Evolutionary conservation across 1,140 invertebrate genomes (phyloP).

Genomic region (Eufriesea mexicana): DNA sequence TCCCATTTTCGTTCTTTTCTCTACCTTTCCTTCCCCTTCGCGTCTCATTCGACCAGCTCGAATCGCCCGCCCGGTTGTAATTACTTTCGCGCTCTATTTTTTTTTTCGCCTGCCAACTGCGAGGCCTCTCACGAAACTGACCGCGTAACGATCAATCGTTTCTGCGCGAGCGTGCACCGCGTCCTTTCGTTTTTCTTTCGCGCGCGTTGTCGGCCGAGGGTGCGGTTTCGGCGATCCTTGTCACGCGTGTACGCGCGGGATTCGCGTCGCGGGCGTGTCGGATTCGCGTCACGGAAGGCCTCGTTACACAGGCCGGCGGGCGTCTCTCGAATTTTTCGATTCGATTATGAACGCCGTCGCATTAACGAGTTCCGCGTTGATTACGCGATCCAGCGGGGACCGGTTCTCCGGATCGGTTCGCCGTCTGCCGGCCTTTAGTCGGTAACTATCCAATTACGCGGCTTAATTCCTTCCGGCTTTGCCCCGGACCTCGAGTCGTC

Average conservation of each 20-base stretch:
- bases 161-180: slow-evolving; percentile 7
- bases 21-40: neutral
- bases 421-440: neutral
- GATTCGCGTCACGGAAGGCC: neutral
- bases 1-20: neutral
- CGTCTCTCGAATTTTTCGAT: slow-evolving; percentile 20
- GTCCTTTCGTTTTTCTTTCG: neutral
- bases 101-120: slow-evolving; percentile 33
- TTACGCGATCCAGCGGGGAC: neutral
- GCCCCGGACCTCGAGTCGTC: neutral
- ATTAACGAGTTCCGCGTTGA: slow-evolving; percentile 14
- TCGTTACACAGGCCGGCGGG: neutral
- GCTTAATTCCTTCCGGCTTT: slow-evolving; percentile 23
- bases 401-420: neutral
- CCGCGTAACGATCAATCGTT: slow-evolving; percentile 36
- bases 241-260: neutral
- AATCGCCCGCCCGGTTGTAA: slow-evolving; percentile 39
- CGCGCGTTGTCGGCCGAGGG: neutral
- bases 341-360: slow-evolving; percentile 17
- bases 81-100: slow-evolving; percentile 63
- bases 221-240: neutral
- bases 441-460: slow-evolving; percentile 31
- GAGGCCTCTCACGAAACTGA: slow-evolving; percentile 28
- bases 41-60: neutral
- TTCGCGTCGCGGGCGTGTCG: neutral